Conservation (phyloP, 2,113 vertebrate genomes). For the Protobothrops flavoviridis region DNA sequence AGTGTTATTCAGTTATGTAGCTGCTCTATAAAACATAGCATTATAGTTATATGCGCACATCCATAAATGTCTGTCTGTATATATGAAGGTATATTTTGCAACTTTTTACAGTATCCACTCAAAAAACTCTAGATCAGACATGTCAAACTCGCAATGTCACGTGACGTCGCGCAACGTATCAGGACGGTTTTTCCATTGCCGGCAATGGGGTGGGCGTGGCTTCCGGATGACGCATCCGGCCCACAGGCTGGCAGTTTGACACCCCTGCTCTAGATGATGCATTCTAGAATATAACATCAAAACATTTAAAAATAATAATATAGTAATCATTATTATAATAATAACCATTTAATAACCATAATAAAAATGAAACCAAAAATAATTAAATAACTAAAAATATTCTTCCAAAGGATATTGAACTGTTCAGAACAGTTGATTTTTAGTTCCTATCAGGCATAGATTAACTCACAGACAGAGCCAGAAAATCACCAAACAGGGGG, state of each 20-base stretch:
- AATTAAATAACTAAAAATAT: background rate
- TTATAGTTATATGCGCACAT: background rate
- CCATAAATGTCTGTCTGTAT: background rate
- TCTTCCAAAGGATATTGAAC: background rate
- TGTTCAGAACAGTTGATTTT: background rate
- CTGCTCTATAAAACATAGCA: background rate
- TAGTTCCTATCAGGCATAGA: background rate
- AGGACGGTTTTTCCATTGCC: no score
- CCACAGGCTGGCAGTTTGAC: no score
- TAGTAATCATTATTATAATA: background rate
- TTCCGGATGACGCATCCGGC: no score
- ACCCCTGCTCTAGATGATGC: no score
- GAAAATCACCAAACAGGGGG: background rate
- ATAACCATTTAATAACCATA: background rate
- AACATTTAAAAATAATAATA: background rate
- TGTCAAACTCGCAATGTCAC: no score
- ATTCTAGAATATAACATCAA: background rate
- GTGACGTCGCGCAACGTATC: no score
- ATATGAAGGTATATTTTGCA: background rate
- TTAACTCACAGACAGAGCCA: background rate
- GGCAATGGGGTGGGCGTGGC: no score
- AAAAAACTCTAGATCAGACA: background rate
- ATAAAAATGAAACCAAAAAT: background rate
- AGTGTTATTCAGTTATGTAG: background rate
- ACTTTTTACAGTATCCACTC: background rate